Percentiles rank a stretch among this genome's conserved stretches.
These are phyloP conservation scores for Platalea minor DNA, from an alignment of 2,797 vertebrate genomes.

Conservation along the genomic window DNA sequence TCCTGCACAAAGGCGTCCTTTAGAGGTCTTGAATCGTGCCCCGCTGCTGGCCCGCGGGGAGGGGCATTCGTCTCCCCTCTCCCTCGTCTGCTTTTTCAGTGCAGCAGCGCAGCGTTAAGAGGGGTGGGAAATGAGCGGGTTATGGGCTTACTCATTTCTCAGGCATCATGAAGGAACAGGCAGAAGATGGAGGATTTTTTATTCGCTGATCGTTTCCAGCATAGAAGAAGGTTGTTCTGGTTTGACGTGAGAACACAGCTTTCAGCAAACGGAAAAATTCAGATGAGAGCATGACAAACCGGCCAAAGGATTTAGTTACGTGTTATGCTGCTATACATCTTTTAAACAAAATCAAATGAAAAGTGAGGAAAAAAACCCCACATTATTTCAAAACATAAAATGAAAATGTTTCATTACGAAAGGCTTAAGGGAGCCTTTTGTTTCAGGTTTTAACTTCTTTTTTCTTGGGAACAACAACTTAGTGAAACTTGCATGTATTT, in stretches of 20 bases:
- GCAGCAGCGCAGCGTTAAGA: not conserved
- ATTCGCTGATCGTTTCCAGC: fast-evolving
- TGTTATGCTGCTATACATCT: not conserved
- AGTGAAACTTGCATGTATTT: not conserved
- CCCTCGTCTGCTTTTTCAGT: not conserved
- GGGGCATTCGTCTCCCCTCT: not conserved
- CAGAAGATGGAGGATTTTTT: not conserved
- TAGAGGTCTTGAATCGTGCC: not conserved
- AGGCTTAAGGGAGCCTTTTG: not conserved
- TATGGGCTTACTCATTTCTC: not conserved
- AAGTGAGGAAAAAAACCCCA: not conserved
- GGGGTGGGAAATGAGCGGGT: not conserved
- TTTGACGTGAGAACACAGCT: not conserved
- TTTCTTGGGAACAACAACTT: not conserved
- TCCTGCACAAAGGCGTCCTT: not conserved
- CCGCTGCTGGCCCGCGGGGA: not conserved
- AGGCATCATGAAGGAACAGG: not conserved
- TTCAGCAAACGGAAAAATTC: not conserved
- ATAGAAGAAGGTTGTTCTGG: not conserved
- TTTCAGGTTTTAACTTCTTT: not conserved
- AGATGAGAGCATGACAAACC: not conserved
- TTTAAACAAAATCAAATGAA: not conserved
- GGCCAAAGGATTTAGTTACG: not conserved
- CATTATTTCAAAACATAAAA: not conserved
- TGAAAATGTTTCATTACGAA: not conserved